Percentiles rank a stretch among this genome's conserved stretches.
These are phyloP conservation scores for Drosophila parthenogenetica DNA, from an alignment of 2,888 invertebrate genomes.

Conservation along the genomic window DNA sequence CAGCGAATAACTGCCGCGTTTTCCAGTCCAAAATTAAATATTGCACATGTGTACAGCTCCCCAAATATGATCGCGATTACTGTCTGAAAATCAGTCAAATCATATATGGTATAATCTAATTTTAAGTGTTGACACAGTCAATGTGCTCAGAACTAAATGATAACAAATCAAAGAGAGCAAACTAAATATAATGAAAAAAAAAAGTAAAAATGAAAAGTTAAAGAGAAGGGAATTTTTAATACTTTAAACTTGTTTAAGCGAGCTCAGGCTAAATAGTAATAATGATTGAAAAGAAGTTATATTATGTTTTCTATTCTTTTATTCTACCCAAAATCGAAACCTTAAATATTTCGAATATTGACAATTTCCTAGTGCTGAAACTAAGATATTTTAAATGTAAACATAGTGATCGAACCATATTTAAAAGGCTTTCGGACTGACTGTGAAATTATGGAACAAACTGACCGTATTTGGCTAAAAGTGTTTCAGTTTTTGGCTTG, in stretches of 20 bases:
- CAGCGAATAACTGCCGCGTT: constrained; percentile 42
- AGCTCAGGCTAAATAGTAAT: too few species aligned
- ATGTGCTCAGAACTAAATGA: constrained; percentile 51
- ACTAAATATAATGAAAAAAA: not conserved
- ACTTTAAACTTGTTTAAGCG: not conserved
- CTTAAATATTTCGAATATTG: not conserved
- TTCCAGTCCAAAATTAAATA: constrained; percentile 68
- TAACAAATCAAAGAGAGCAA: not conserved
- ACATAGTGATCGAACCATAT: constrained; percentile 33
- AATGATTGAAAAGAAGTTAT: too few species aligned
- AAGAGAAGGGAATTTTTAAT: not conserved
- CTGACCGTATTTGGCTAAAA: constrained; percentile 57
- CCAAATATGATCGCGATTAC: constrained; percentile 59
- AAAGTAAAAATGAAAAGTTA: not conserved
- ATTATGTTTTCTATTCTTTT: too few species aligned
- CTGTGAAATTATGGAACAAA: constrained; percentile 75
- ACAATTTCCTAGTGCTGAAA: constrained; percentile 8
- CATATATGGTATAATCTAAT: constrained; percentile 83
- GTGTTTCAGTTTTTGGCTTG: constrained; percentile 53
- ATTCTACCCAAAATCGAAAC: not conserved
- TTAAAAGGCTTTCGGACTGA: constrained; percentile 38
- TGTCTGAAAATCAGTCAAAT: constrained; percentile 68
- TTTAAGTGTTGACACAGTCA: constrained; percentile 82
- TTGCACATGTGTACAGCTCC: constrained; percentile 54
- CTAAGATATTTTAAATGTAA: constrained; percentile 22